A percentile compares a stretch with the other conserved stretches of the same genome.
These are phyloP conservation scores for Micrasema minimum DNA, from an alignment of 1,140 invertebrate genomes.

Conservation along the genomic window DNA sequence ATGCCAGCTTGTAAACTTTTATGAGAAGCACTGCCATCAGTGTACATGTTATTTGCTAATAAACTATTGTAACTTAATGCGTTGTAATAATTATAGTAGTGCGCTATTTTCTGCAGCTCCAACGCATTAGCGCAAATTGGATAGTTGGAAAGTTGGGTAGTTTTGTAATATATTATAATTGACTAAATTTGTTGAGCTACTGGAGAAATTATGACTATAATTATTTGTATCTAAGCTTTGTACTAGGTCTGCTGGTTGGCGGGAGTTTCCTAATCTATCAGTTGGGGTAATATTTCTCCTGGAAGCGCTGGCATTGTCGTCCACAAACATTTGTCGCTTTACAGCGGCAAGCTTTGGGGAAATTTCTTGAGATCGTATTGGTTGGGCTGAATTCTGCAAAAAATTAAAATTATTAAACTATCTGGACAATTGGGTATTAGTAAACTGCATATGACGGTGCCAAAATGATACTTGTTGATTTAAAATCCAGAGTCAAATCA, in stretches of 20 bases:
- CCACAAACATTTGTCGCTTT: constrained; percentile 40
- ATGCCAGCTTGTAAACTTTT: constrained; percentile 19
- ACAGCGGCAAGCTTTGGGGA: constrained; percentile 40
- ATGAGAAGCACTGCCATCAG: constrained; percentile 14
- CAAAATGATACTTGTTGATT: neutral
- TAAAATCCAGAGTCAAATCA: neutral
- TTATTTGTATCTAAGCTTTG: constrained; percentile 39
- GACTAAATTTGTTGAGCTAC: constrained; percentile 19
- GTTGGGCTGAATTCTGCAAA: constrained; percentile 32
- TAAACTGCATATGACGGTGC: no score
- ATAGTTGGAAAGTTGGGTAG: constrained; percentile 28
- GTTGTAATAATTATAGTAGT: constrained; percentile 38
- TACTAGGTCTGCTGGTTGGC: constrained; percentile 22
- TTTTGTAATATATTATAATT: constrained; percentile 32
- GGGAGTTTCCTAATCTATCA: constrained; percentile 19
- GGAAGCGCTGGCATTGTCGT: constrained; percentile 30
- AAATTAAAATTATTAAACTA: neutral
- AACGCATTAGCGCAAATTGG: constrained; percentile 17
- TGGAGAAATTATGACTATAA: constrained; percentile 5
- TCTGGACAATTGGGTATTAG: no score
- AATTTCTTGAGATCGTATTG: constrained; percentile 23
- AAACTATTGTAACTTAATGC: constrained; percentile 39
- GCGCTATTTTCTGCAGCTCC: constrained; percentile 32
- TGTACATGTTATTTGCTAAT: constrained; percentile 29
- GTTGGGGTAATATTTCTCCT: neutral